These are phyloP conservation scores for Chrysoperla carnea DNA, from an alignment of 1,140 invertebrate species.

Conservation along the genomic window DNA sequence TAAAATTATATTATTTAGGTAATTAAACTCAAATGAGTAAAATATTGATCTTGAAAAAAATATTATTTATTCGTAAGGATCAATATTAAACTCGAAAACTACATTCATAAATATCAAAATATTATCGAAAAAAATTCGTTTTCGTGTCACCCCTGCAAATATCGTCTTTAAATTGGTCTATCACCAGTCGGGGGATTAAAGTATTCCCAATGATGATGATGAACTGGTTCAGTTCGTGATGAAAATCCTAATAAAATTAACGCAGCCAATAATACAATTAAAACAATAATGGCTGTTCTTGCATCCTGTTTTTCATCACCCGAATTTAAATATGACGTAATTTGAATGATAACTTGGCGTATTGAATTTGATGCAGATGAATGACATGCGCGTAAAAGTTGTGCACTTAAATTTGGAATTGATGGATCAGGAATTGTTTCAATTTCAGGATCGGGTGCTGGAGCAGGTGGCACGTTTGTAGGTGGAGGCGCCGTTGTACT, in stretches of 20 bases:
- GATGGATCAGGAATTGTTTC: constrained; percentile 24
- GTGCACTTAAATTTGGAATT: constrained; percentile 39
- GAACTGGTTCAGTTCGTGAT: constrained; percentile 48
- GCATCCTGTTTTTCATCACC: constrained; percentile 47
- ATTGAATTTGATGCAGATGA: constrained; percentile 39
- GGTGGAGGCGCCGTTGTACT: constrained; percentile 15
- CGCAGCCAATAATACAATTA: constrained; percentile 53
- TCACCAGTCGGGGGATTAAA: constrained; percentile 49
- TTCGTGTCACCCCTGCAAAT: too few species aligned
- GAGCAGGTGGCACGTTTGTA: constrained; percentile 6
- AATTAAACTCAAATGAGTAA: too few species aligned
- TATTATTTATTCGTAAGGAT: too few species aligned
- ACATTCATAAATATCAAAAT: too few species aligned
- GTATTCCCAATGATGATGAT: constrained; percentile 67
- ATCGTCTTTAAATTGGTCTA: constrained; percentile 11
- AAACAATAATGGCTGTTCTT: constrained; percentile 50
- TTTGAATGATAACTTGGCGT: constrained; percentile 40
- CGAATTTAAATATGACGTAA: constrained; percentile 26
- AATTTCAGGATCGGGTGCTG: constrained; percentile 8
- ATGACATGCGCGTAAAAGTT: constrained; percentile 44
- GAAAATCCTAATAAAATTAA: constrained; percentile 50
- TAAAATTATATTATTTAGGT: too few species aligned
- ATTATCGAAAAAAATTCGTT: too few species aligned
- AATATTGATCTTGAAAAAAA: too few species aligned
- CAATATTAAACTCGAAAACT: too few species aligned